Evolutionary conservation across 2,797 vertebrate species (phyloP).

Genomic region (Acrocephalus scirpaceus): DNA sequence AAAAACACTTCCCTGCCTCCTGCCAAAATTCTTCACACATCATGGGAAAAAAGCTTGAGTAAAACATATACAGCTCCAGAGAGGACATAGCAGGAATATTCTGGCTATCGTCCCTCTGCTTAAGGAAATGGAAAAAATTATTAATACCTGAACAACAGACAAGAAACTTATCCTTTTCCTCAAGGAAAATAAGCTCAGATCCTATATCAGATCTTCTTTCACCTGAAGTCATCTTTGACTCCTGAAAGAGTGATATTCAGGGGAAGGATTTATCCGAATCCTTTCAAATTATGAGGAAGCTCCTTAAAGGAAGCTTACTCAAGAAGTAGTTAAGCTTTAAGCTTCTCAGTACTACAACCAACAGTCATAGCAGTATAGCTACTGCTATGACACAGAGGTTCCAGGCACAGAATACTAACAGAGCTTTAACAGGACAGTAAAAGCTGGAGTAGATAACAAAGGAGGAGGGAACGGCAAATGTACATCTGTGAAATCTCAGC

Average conservation of each 20-base stretch:
- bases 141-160: neutral
- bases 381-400: neutral
- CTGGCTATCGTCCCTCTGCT: neutral
- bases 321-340: neutral
- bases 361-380: fast-evolving
- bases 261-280: neutral
- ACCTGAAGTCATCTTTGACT: neutral
- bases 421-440: neutral
- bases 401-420: neutral
- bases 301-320: neutral
- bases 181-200: neutral
- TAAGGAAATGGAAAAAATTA: neutral
- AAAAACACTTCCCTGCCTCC: neutral
- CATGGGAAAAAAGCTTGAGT: neutral
- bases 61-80: neutral
- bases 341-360: neutral
- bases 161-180: neutral
- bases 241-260: neutral
- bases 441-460: neutral
- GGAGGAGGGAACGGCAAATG: neutral
- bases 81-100: neutral
- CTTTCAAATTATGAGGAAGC: neutral
- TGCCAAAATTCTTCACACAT: neutral
- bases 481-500: neutral
- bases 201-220: neutral